Evolutionary conservation across 2,113 vertebrate genomes (phyloP).

Genomic region (Halichoeres trimaculatus): DNA sequence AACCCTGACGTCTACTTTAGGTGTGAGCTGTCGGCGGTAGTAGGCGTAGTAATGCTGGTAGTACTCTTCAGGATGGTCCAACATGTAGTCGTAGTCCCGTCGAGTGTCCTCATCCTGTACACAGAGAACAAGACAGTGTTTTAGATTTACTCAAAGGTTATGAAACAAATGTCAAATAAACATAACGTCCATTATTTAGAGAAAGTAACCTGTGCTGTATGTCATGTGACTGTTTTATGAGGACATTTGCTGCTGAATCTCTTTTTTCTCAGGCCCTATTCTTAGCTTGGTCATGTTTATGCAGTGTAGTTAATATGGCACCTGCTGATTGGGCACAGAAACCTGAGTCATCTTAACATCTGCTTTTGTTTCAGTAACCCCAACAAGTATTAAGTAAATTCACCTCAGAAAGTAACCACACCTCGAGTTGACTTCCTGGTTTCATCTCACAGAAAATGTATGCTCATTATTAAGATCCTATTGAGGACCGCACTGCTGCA

Average conservation of each 20-base stretch:
- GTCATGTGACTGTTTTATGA: no score
- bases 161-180: no score
- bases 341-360: background rate
- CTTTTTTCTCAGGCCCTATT: no score
- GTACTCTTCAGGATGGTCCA: slow-evolving; percentile 97
- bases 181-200: no score
- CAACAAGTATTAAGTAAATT: background rate
- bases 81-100: slow-evolving; percentile 96
- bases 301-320: background rate
- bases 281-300: no score
- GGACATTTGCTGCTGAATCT: no score
- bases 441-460: background rate
- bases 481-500: no score
- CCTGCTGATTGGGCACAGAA: background rate
- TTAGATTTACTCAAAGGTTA: no score
- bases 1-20: slow-evolving; percentile 92
- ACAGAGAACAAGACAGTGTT: background rate
- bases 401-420: background rate
- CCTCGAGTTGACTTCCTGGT: background rate
- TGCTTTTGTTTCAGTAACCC: background rate
- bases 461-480: no score
- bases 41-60: slow-evolving; percentile 98
- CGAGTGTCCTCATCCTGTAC: slow-evolving; percentile 94
- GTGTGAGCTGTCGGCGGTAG: slow-evolving; percentile 90
- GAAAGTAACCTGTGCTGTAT: no score